Base-by-base conservation (phyloP, 2,113 vertebrate species). In the Gavialis gangeticus region DNA sequence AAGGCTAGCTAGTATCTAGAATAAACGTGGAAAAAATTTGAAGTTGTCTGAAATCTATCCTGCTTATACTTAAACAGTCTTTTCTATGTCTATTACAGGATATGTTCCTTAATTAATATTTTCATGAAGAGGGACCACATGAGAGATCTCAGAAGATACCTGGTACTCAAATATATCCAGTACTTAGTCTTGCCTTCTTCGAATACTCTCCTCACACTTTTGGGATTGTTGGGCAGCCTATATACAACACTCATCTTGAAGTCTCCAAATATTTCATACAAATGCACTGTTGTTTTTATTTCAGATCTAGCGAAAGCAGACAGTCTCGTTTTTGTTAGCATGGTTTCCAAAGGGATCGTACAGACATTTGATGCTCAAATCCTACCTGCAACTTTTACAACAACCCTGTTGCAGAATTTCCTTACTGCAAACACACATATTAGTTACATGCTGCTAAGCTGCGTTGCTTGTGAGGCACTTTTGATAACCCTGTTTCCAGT, bases 101-200 rank as follows among this genome's bases (percentile, higher is more conserved):
- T 76, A 75, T 77, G 85, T 55, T 90, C 82, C 28, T 76, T 94
- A 18, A 59, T 28, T 13, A 55, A 62, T 60, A 66, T 96, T 93
- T 91, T 89, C 24, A 87, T 88, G 95, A 84, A 95, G 28, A 77
- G 95, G 91, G 96, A 98, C 87, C 97, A 98, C 58, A 98, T 98
- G 93, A 97, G 82, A 79, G 97, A 97, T 84, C 95, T 99, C 27
- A 95, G 97, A 25, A 95, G 97, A 56, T 98, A 98, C 93, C 83
- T 99, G 27, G 93, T 97, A 34, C 95, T 98, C 79, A 99, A 98
- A 94, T 98, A 98, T 8, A 90, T 98, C 91, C 98, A 97, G 1
- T 97, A 98, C 91, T 95, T 99, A 17, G 90, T 99, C 88, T 94
- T 98, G 75, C 98, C 98, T 3, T 97, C 96, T 24, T 89, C 97